Base-by-base conservation (phyloP, 2,888 invertebrate species). In the Ypsolopha sequella region DNA sequence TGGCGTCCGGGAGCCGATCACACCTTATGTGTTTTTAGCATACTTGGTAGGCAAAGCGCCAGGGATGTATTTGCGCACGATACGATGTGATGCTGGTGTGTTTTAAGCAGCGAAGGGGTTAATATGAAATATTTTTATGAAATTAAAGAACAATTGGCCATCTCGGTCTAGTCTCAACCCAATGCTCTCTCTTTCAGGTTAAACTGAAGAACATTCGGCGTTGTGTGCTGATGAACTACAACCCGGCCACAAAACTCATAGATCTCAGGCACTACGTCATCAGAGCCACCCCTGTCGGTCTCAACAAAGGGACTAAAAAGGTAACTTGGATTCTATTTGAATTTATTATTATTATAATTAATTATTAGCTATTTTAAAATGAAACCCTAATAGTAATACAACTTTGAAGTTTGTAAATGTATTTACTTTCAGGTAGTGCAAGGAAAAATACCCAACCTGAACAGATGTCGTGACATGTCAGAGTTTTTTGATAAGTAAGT, bases 221-320 rank as follows among this genome's bases (percentile, higher is more conserved):
- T 41, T 97, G 97, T 76, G 92, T 98, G 0, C 85, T 99, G 14
- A 89, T 98, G 69, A 97, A 96, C 74, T 98, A 97, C 73, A 93
- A 97, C 73, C 87, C 92, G 0, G 88, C 92, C 1, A 93, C 93
- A 6, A 95, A 96, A 65, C 76, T 92, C 1, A 92, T 99, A 50
- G 98, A 98, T 65, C 92, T 99, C 73, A 88, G 99, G 43, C 99
- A 99, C 77, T 99, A 97, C 73, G 93, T 95, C n/a, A 95, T 99
- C 59, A 93, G 95, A 78, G 92, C 95, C 9, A 92, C 93, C 6
- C 98, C 99, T 0, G 93, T 95, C 0, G 99, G 98, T 13, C 82
- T 99, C 39, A 95, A 95, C 41, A 93, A 90, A 69, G 93, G 95
- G 11, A 93, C 98, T 0, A 97, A 98, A 71, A 99, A 98, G 78